A percentile compares a stretch with the other conserved stretches of the same genome.
These are phyloP conservation scores for Ophion slaviceki DNA, from an alignment of 2,888 invertebrate species.

Conservation along the genomic window DNA sequence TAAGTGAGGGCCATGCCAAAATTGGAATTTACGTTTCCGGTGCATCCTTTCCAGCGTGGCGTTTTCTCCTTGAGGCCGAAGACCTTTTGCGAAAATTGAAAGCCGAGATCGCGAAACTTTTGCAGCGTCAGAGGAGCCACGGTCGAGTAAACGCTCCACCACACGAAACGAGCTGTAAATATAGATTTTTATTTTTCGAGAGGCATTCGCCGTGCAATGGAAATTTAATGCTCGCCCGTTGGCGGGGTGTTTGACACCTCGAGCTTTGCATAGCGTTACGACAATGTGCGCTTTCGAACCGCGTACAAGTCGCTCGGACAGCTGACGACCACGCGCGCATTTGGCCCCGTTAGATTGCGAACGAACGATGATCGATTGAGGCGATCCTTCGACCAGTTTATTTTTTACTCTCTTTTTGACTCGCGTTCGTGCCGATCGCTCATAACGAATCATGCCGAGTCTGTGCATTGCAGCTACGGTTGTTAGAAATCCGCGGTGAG, in stretches of 20 bases:
- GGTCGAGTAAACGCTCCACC: constrained; percentile 89
- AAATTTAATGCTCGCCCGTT: neutral
- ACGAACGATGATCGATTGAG: neutral
- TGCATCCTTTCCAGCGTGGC: constrained; percentile 88
- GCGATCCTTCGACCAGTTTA: constrained; percentile 32
- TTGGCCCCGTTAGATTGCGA: constrained; percentile 61
- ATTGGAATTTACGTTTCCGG: constrained; percentile 87
- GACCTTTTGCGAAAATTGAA: constrained; percentile 88
- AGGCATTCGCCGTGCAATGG: neutral
- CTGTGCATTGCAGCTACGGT: neutral
- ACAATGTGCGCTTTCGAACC: constrained; percentile 33
- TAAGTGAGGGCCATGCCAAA: constrained; percentile 89
- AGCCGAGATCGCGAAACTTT: constrained; percentile 86
- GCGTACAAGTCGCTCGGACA: constrained; percentile 32
- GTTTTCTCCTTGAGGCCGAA: constrained; percentile 87
- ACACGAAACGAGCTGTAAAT: constrained; percentile 87
- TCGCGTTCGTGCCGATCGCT: constrained; percentile 40
- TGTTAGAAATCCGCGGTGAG: constrained; percentile 13
- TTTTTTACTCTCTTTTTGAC: constrained; percentile 36
- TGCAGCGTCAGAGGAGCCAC: constrained; percentile 87
- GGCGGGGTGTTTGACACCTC: constrained; percentile 11
- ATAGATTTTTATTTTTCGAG: neutral
- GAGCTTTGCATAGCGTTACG: constrained; percentile 27
- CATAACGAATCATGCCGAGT: constrained; percentile 28
- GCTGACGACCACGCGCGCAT: constrained; percentile 55